Percentiles rank a stretch among this genome's conserved stretches.
phyloP scores from a whole-genome alignment of 2,888 invertebrate species.

The Linnaemya vulpina region DNA sequence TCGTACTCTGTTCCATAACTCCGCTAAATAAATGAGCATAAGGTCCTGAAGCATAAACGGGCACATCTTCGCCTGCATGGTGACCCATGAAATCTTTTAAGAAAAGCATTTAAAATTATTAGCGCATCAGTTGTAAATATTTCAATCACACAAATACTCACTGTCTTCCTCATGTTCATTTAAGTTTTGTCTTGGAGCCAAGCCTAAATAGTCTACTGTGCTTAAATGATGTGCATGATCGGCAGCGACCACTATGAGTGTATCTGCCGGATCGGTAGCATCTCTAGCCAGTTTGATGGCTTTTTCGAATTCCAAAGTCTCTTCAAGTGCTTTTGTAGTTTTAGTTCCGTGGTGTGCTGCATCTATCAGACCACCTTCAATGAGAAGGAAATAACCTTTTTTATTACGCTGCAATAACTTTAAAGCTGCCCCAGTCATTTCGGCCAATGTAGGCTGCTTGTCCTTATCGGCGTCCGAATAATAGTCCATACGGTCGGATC shows the following conservation, averaged over 20 bases:
- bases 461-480: conserved; percentile 79
- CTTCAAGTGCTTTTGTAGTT: conserved; percentile 88
- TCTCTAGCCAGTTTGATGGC: conserved; percentile 86
- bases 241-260: conserved; percentile 90
- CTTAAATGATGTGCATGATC: conserved; percentile 91
- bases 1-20: conserved; percentile 89
- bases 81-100: conserved; percentile 83
- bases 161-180: conserved; percentile 71
- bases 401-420: conserved; percentile 84
- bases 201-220: conserved; percentile 88
- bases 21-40: conserved; percentile 91
- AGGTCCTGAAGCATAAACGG: conserved; percentile 89
- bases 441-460: conserved; percentile 84
- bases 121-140: not conserved
- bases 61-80: conserved; percentile 92
- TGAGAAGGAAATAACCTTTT: conserved; percentile 86
- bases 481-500: conserved; percentile 18
- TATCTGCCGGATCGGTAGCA: conserved; percentile 86
- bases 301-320: conserved; percentile 89
- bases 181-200: conserved; percentile 84
- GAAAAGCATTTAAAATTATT: not conserved
- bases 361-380: conserved; percentile 89
- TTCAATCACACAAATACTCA: not conserved
- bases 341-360: conserved; percentile 88
- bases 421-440: conserved; percentile 87